Conservation (phyloP, 2,888 invertebrate species). For the Schizotus pectinicornis region DNA sequence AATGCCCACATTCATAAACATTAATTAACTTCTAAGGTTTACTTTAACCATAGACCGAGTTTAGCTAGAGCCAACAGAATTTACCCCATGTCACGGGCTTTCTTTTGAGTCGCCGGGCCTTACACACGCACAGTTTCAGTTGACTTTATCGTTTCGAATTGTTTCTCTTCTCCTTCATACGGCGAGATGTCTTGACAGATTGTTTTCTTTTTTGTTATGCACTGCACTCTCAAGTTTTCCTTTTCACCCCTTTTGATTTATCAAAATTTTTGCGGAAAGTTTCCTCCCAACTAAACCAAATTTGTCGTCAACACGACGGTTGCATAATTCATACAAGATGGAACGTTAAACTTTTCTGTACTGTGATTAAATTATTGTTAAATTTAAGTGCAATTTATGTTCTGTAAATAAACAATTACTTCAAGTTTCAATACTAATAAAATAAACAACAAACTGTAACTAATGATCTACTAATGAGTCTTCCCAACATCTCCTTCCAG, state of each 20-base stretch:
- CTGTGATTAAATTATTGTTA: constrained; percentile 29
- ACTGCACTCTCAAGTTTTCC: constrained; percentile 12
- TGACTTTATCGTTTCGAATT: too few relatives aligned
- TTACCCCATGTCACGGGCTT: too few relatives aligned
- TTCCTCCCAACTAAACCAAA: constrained; percentile 9
- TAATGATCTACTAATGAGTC: constrained; percentile 26
- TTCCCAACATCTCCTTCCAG: constrained; percentile 14
- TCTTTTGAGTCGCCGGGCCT: too few relatives aligned
- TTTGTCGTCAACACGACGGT: background rate
- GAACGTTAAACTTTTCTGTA: constrained; percentile 28
- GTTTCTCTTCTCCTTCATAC: too few relatives aligned
- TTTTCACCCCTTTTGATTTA: constrained; percentile 5
- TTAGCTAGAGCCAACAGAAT: too few relatives aligned
- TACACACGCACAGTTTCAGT: too few relatives aligned
- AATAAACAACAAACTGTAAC: constrained; percentile 22
- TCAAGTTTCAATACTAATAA: constrained; percentile 27
- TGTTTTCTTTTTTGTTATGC: constrained; percentile 26
- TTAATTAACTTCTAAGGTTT: too few relatives aligned
- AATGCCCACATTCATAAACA: too few relatives aligned
- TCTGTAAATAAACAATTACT: constrained; percentile 30
- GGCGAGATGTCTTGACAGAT: background rate
- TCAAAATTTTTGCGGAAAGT: constrained; percentile 1
- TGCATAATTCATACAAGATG: constrained; percentile 17
- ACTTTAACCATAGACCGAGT: too few relatives aligned
- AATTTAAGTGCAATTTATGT: constrained; percentile 29